Conservation (phyloP, 2,797 vertebrate species). For the Choloepus didactylus region DNA sequence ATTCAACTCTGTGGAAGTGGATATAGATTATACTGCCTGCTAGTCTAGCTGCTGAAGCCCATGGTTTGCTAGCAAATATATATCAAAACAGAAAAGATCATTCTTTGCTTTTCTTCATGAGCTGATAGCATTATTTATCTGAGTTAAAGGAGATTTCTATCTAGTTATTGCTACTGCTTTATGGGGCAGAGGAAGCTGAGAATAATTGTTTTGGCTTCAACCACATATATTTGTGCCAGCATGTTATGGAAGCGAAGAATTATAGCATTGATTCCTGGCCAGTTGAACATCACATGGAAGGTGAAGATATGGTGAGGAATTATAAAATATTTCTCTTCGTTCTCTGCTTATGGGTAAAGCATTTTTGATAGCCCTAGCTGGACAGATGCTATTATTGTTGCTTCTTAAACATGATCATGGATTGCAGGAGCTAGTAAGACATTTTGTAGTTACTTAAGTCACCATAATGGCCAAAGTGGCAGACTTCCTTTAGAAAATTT, state of each 20-base stretch:
- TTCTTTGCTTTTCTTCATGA: not conserved
- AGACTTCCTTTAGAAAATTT: not conserved
- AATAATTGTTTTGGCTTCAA: not conserved
- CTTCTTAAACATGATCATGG: not conserved
- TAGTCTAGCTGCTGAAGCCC: not conserved
- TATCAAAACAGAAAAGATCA: conserved; percentile 8
- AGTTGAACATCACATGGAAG: not conserved
- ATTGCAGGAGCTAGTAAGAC: not conserved
- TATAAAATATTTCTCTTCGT: not conserved
- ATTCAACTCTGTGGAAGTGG: not conserved
- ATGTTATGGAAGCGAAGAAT: not conserved
- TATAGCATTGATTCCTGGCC: not conserved
- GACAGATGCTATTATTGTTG: not conserved
- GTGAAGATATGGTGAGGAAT: not conserved
- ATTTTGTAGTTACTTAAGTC: not conserved
- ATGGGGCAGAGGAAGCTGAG: fast-evolving
- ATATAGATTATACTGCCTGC: not conserved
- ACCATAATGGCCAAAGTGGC: not conserved
- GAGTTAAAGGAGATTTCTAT: not conserved
- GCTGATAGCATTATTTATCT: not conserved
- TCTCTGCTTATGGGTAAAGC: not conserved
- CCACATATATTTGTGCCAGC: not conserved
- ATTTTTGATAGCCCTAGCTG: not conserved
- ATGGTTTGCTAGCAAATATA: not conserved
- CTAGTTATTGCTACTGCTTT: not conserved